phyloP scores from a whole-genome alignment of 64 coral and sea anemone species.

The Orbicella faveolata region DNA sequence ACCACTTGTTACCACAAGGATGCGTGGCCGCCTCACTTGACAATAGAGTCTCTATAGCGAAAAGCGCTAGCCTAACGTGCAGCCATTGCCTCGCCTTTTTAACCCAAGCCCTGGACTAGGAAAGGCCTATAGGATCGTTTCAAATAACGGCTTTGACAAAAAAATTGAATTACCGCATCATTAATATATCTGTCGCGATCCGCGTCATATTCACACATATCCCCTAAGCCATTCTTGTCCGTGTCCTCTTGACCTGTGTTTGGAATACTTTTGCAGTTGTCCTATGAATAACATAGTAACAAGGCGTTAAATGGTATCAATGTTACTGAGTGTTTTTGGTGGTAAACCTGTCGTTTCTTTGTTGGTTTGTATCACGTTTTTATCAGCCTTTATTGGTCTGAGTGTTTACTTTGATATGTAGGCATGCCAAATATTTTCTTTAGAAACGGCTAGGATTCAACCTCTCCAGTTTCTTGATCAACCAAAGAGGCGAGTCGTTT shows the following conservation, averaged over 20 bases:
- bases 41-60: too few relatives aligned
- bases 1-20: too few relatives aligned
- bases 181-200: conserved; percentile 47
- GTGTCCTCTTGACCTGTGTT: conserved; percentile 52
- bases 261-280: conserved; percentile 51
- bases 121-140: not conserved
- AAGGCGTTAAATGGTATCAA: not conserved
- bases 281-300: not conserved
- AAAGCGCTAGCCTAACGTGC: too few relatives aligned
- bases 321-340: too few relatives aligned
- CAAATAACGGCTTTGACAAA: not conserved
- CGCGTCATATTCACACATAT: conserved; percentile 37
- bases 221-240: conserved; percentile 28
- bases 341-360: too few relatives aligned
- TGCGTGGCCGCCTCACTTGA: too few relatives aligned
- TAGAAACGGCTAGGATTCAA: too few relatives aligned
- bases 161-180: conserved; percentile 9
- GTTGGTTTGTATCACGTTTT: too few relatives aligned
- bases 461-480: not conserved
- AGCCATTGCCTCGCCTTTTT: too few relatives aligned
- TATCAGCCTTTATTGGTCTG: too few relatives aligned
- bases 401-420: too few relatives aligned
- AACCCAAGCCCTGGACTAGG: not conserved
- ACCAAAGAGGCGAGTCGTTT: not conserved
- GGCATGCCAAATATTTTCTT: too few relatives aligned